Conservation (phyloP, 2,888 invertebrate genomes). For the Apamea monoglypha region DNA sequence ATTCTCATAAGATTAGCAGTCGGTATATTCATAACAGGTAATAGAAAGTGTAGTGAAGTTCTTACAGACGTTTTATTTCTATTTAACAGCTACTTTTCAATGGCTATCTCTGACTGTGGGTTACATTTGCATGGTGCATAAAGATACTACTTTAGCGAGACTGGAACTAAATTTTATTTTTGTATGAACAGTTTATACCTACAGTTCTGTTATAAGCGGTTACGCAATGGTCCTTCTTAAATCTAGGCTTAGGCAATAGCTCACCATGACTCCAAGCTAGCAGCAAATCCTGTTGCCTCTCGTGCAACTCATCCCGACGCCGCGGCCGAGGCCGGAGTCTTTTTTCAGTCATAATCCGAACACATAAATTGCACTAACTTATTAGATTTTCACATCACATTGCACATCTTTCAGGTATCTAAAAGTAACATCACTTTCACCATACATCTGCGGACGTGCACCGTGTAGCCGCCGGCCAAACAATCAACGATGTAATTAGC, state of each 20-base stretch:
- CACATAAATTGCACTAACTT: constrained; percentile 65
- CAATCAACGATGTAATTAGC: constrained; percentile 81
- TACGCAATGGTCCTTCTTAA: constrained; percentile 12
- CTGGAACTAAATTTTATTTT: constrained; percentile 1
- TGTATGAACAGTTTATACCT: not conserved
- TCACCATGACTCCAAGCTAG: constrained; percentile 87
- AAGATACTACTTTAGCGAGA: constrained; percentile 2
- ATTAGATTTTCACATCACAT: constrained; percentile 74
- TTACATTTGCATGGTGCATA: constrained; percentile 3
- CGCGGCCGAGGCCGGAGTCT: constrained; percentile 82
- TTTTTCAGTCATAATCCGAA: constrained; percentile 81
- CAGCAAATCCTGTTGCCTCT: constrained; percentile 84
- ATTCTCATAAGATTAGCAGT: constrained; percentile 69
- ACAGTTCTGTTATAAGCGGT: constrained; percentile 28
- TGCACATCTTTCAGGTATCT: constrained; percentile 67
- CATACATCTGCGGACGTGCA: constrained; percentile 82
- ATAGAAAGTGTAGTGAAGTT: constrained; percentile 32
- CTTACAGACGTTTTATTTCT: constrained; percentile 2
- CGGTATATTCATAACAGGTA: constrained; percentile 60
- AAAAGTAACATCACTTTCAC: constrained; percentile 72
- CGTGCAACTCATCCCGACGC: constrained; percentile 83
- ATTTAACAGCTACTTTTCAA: constrained; percentile 17
- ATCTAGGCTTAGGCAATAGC: constrained; percentile 64
- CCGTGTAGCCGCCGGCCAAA: constrained; percentile 76
- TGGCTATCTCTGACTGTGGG: not conserved